These are phyloP conservation scores for Sipha flava DNA, from an alignment of 1,140 invertebrate species.

Conservation along the genomic window DNA sequence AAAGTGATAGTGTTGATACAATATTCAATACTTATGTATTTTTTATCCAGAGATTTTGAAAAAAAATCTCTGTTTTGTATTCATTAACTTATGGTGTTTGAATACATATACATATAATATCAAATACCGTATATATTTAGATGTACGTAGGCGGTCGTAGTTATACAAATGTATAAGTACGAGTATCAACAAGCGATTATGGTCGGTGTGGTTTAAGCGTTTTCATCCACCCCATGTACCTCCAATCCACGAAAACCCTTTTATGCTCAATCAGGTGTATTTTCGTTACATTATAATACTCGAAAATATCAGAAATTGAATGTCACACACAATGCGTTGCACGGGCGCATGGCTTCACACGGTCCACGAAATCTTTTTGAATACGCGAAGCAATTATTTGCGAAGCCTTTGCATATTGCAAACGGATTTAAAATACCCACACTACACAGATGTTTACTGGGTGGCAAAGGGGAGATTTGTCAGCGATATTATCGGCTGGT, in stretches of 20 bases:
- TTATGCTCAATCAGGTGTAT: constrained; percentile 12
- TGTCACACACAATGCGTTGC: background rate
- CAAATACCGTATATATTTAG: too few relatives aligned
- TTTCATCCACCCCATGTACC: background rate
- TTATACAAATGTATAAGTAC: background rate
- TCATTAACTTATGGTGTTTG: too few relatives aligned
- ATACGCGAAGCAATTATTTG: constrained; percentile 6
- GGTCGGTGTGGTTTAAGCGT: background rate
- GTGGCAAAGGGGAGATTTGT: background rate
- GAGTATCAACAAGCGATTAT: background rate
- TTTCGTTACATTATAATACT: constrained; percentile 28
- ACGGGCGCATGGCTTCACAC: constrained; percentile 8
- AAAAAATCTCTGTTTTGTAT: too few relatives aligned
- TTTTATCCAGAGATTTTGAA: too few relatives aligned
- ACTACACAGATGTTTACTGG: background rate
- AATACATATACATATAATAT: too few relatives aligned
- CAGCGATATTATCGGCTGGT: background rate
- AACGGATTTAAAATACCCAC: constrained; percentile 18
- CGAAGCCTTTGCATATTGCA: constrained; percentile 26
- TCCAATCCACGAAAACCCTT: background rate
- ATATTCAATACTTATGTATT: too few relatives aligned
- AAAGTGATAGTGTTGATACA: too few relatives aligned
- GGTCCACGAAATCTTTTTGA: constrained; percentile 6
- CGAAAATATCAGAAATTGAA: constrained; percentile 25
- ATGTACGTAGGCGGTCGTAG: background rate